Evolutionary conservation across 2,888 invertebrate genomes (phyloP), one percentile per base, ranked within the genome.

Genomic region (Apeira syringaria): DNA sequence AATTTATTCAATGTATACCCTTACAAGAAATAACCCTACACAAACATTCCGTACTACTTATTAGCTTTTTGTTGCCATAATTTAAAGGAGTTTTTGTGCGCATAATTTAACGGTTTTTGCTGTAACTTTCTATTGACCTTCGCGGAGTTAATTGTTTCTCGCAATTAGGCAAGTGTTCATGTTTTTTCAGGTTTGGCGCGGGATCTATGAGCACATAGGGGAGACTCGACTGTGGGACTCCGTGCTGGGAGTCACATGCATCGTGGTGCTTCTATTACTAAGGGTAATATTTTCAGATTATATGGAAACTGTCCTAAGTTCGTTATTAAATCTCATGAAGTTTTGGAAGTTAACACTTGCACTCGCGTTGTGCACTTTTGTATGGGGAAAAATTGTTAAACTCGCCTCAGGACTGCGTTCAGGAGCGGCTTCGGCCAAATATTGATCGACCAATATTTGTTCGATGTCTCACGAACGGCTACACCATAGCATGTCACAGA

Each of bases 181-280:
- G 9, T 9, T 3, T 24, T 45, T 39, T 0, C 70, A 93, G 64
- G 94, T 94, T 33, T 94, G 94, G 93, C 91, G 91, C 46, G 92
- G 93, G 13, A 90, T 96, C 52, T 93, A 94, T 74, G 91, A 92
- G 60, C 93, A 95, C 75, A 93, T 95, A 47, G 88, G 91, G 0
- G 93, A 95, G 74, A 94, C 94, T 9, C 90, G 93, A 35, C 80
- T 92, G 8, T 94, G 94, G 92, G 96, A 96, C 76, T 80, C 93
- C 1, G 82, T 93, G 36, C 89, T 96, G 30, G 95, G 95, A 1
- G 65, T 94, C 44, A 71, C 87, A 25, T 95, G 94, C 74, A 94
- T 96, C 80, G 74, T 92, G 4, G 83, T 94, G 43, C 87, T 96
- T 24, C 90, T 96, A 9, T 72, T 93, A 25, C 89, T 96, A 42